Evolutionary conservation across 2,797 vertebrate genomes (phyloP).

Genomic region (Galaxias olidus): DNA sequence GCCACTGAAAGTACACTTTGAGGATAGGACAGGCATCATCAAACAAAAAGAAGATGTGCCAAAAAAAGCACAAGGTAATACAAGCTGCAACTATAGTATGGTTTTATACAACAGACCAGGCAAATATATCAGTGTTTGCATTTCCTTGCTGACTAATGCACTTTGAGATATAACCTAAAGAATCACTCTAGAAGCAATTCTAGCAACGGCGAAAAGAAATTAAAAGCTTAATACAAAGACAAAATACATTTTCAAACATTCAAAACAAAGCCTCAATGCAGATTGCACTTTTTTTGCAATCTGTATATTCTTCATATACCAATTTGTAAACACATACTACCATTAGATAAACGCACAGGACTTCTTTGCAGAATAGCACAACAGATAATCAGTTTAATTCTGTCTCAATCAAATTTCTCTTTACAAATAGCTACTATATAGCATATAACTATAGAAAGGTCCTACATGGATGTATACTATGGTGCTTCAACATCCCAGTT

Average conservation of each 20-base stretch:
- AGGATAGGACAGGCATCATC: constrained; percentile 60
- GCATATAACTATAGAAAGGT: constrained; percentile 29
- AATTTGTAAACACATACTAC: constrained; percentile 28
- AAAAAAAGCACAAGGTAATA: constrained; percentile 1
- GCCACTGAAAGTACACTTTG: constrained; percentile 67
- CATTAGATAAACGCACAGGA: constrained; percentile 30
- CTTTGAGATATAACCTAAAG: too few relatives aligned
- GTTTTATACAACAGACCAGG: too few relatives aligned
- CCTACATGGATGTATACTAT: constrained; percentile 31
- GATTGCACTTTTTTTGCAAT: constrained; percentile 25
- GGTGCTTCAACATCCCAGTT: not conserved
- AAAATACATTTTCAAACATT: constrained; percentile 21
- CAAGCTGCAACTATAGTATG: too few relatives aligned
- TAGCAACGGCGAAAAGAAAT: too few relatives aligned
- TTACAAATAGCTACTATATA: constrained; percentile 21
- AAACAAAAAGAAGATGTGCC: constrained; percentile 27
- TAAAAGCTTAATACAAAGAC: too few relatives aligned
- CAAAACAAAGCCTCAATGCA: constrained; percentile 37
- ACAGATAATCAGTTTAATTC: constrained; percentile 36
- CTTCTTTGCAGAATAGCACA: constrained; percentile 6
- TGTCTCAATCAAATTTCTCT: constrained; percentile 13
- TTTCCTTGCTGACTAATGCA: too few relatives aligned
- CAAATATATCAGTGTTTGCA: too few relatives aligned
- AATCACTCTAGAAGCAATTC: too few relatives aligned
- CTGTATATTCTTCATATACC: constrained; percentile 40